Conservation (phyloP, 2,888 invertebrate genomes). For the Cyrtodaria siliqua region DNA sequence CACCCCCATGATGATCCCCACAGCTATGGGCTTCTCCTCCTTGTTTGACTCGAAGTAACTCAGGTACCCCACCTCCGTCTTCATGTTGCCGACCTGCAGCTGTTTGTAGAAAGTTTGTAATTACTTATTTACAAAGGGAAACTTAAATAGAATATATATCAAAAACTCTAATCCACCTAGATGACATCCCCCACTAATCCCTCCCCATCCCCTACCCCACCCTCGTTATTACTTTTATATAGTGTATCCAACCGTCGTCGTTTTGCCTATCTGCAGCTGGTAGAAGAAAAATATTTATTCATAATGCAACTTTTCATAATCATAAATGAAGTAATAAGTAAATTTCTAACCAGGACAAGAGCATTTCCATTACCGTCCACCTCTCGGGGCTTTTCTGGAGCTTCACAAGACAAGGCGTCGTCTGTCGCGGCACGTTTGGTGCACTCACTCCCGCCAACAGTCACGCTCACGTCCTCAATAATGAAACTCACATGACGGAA, state of each 20-base stretch:
- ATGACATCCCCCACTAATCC: too few species aligned
- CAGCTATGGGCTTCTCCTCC: conserved; percentile 74
- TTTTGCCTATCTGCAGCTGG: too few species aligned
- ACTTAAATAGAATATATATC: too few species aligned
- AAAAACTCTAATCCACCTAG: too few species aligned
- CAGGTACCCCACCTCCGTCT: conserved; percentile 73
- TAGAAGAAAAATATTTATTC: too few species aligned
- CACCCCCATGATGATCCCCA: conserved; percentile 82
- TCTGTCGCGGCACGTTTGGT: conserved; percentile 69
- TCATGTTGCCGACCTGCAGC: conserved; percentile 77
- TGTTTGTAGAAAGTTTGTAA: conserved; percentile 25
- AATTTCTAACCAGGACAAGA: conserved; percentile 76
- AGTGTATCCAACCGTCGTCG: too few species aligned
- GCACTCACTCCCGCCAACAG: conserved; percentile 76
- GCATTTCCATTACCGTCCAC: conserved; percentile 75
- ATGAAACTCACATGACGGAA: conserved; percentile 88
- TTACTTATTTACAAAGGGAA: too few species aligned
- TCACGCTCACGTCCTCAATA: conserved; percentile 73
- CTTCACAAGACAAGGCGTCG: conserved; percentile 73
- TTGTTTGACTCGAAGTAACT: conserved; percentile 71
- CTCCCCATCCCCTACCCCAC: too few species aligned
- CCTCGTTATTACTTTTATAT: too few species aligned
- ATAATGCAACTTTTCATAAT: too few species aligned
- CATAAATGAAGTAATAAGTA: too few species aligned
- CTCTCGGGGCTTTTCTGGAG: conserved; percentile 71